Evolutionary conservation across 92 coral and sea anemone genomes (phyloP), one percentile per base, ranked within the genome.

Genomic region (Parazoanthus swiftii): DNA sequence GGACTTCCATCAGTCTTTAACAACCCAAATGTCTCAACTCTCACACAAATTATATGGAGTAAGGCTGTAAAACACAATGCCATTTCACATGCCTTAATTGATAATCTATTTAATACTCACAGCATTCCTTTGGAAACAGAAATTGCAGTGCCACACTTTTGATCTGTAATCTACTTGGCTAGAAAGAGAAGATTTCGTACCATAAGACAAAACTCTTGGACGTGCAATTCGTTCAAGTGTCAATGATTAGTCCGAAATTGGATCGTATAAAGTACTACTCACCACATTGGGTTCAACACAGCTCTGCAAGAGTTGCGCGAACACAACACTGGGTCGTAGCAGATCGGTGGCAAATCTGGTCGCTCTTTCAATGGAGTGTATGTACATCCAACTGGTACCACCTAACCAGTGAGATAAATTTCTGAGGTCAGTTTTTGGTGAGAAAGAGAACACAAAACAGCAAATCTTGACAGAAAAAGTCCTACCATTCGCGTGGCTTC

Each of bases 101-200:
- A 35, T 46, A 46, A 2, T 46, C 8, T 8, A 5, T 54, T 11
- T 35, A 16, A 6, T 76, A 92, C 98, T 94, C 86, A 97, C 99
- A 82, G 99, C 99, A 91, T 97, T 97, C 88, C 99, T 90, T 77
- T 97, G 99, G 89, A 97, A 97, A 84, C 99, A 97, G 86, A 97
- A 97, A 87, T 97, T 97, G 89, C 99, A 97, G 76, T 97, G 99
- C 99, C 99, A 97, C 10, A 97, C 97, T 95, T 97, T 97, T 33
- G 99, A 94, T 87, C 99, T 92, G 89, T 97, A 97, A 89, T 97
- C 99, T 89, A 97, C 99, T 94, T 97, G 99, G 85, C 99, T 97
- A 79, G 38, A 86, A 65, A 76, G 80, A 89, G 4, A 5, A 37
- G 51, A 43, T 29, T 14, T 13, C 79, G 33, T 33, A 71, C 39